Conservation (phyloP, 2,888 invertebrate species). For the Nephrocerus scutellatus region DNA sequence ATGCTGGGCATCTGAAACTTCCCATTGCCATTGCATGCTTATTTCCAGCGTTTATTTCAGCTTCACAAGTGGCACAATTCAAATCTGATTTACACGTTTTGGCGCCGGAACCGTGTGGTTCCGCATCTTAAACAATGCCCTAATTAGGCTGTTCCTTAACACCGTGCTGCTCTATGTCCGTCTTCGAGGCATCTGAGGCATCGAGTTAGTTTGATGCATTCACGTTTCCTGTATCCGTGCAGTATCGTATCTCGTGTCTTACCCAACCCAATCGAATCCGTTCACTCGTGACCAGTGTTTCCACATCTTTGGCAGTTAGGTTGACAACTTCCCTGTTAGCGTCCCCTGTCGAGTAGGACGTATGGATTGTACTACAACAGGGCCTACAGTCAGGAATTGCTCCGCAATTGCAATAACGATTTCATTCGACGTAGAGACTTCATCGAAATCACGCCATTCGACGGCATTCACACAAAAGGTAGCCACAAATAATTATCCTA, state of each 20-base stretch:
- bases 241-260: no score
- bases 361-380: no score
- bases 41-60: neutral
- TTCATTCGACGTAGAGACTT: conserved; percentile 1
- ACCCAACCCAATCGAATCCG: no score
- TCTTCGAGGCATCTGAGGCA: conserved; percentile 2
- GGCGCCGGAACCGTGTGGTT: no score
- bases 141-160: neutral
- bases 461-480: no score
- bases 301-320: neutral
- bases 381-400: neutral
- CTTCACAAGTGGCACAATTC: conserved; percentile 1
- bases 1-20: neutral
- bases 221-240: no score
- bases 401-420: neutral
- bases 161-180: conserved; percentile 1
- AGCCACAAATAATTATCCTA: no score
- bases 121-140: neutral
- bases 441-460: neutral
- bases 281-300: neutral
- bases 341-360: neutral
- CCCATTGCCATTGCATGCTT: neutral
- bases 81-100: neutral
- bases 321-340: neutral
- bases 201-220: neutral